Evolutionary conservation across 1,140 invertebrate genomes (phyloP).

Genomic region (Macrotrachela quadricornifera): DNA sequence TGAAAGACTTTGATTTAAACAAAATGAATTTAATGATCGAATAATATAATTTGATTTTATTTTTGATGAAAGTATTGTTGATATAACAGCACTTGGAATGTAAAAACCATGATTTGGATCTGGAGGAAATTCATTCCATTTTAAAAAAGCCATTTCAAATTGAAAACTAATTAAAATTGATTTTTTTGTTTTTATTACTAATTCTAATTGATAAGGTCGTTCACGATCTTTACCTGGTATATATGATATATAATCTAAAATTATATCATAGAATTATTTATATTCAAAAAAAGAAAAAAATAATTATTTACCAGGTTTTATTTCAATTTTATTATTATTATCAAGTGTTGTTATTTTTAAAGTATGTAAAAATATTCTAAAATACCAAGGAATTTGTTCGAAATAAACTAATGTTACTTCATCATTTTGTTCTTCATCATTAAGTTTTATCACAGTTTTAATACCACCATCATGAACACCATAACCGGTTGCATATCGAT

Average conservation of each 20-base stretch:
- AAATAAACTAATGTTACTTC: slow-evolving; percentile 32
- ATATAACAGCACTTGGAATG: slow-evolving; percentile 42
- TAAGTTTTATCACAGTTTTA: slow-evolving; percentile 5
- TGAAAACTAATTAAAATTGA: slow-evolving; percentile 59
- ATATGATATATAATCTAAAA: slow-evolving; percentile 36
- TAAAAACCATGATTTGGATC: slow-evolving; percentile 97
- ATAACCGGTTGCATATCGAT: slow-evolving; percentile 52
- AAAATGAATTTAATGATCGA: too few species aligned
- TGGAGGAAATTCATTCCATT: slow-evolving; percentile 95
- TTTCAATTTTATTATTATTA: slow-evolving; percentile 11
- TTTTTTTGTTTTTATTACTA: slow-evolving; percentile 46
- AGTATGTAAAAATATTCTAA: slow-evolving; percentile 71
- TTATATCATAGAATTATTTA: background rate
- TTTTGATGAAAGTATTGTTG: too few species aligned
- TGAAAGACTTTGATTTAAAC: too few species aligned
- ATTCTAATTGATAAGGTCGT: slow-evolving; percentile 66
- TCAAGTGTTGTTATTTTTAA: slow-evolving; percentile 44
- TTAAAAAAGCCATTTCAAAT: slow-evolving; percentile 78
- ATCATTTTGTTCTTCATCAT: background rate
- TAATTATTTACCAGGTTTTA: slow-evolving; percentile 1
- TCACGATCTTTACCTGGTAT: slow-evolving; percentile 58
- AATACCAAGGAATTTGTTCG: slow-evolving; percentile 61
- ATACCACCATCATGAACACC: slow-evolving; percentile 1
- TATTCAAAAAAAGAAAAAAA: background rate
- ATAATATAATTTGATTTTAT: too few species aligned